Evolutionary conservation across 2,888 invertebrate species (phyloP).

Genomic region (Zhuqinia jingwanae): DNA sequence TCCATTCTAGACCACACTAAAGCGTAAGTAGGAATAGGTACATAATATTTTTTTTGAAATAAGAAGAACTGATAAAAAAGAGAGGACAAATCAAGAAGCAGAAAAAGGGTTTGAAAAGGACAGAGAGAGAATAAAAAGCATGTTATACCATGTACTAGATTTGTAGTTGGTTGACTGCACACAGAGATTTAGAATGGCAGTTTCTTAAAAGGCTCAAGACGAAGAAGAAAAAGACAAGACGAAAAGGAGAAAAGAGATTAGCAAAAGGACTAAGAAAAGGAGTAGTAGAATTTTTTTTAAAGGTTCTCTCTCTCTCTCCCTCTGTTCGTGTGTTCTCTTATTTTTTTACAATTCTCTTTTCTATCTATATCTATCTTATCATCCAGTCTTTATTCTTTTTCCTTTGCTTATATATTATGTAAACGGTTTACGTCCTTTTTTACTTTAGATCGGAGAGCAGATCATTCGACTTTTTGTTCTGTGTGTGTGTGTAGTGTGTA

Average conservation of each 20-base stretch:
- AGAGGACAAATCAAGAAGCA: constrained; percentile 70
- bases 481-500: too few relatives aligned
- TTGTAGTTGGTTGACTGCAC: constrained; percentile 71
- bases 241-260: constrained; percentile 70
- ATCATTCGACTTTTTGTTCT: constrained; percentile 34
- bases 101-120: constrained; percentile 62
- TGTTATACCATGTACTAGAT: constrained; percentile 72
- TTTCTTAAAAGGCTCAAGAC: constrained; percentile 73
- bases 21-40: background rate
- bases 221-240: constrained; percentile 62
- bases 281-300: constrained; percentile 59
- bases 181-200: constrained; percentile 75
- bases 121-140: constrained; percentile 54
- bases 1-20: background rate
- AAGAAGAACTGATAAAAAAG: constrained; percentile 48
- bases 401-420: constrained; percentile 38
- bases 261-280: constrained; percentile 68
- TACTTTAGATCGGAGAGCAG: constrained; percentile 22
- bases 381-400: constrained; percentile 29
- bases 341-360: constrained; percentile 28
- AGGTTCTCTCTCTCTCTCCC: constrained; percentile 45
- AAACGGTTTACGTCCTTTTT: constrained; percentile 49
- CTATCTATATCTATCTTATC: constrained; percentile 46
- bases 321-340: constrained; percentile 15
- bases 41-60: constrained; percentile 15